Evolutionary conservation across 2,113 vertebrate species (phyloP), one percentile per base, ranked within the genome.

Genomic region (Sminthopsis crassicaudata): DNA sequence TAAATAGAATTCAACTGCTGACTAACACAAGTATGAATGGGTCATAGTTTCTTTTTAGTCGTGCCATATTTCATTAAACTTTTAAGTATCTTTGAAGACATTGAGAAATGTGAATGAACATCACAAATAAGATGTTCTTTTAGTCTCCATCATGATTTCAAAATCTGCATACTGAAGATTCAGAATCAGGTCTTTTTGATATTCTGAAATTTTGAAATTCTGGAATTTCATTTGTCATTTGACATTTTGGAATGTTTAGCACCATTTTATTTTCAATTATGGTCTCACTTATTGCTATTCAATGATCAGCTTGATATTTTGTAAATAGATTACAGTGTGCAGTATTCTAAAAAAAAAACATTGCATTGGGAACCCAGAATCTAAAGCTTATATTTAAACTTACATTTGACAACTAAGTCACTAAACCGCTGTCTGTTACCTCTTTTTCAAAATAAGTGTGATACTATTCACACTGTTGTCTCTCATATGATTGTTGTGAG

Each of bases 41-140:
- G 67, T 54, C 91, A 53, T 42, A 54, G 26, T 93, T 92, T 95
- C 36, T 55, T 94, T 96, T 95, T 94, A 60, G 76, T 89, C 89
- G 46, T 93, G 26, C 19, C 54, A 48, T 96, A 89, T 89, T 93
- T 92, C 23, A 57, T 95, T 89, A 91, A 92, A 89, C 76, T 96
- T 67, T 92, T 89, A 95, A 92, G 92, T 92, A 26, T 89, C 89
- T 76, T 96, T 57, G 89, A 91, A 92, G 24, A 94, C 94, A 11
- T 27, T 90, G 25, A 54, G 4, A 95, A 30, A 48, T 91, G 30
- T 91, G 52, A 90, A 25, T 12, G 4, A 67, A 57, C 8, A 76
- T 76, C 36, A 76, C 19, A 76, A 76, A 76, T 76, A 5, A 76
- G n/a, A 76, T 76, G 36, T 76, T 76, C 3, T 76, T 19, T n/a